These are phyloP conservation scores for Euura saliciscinereae DNA, from an alignment of 1,140 invertebrate species.

Conservation along the genomic window DNA sequence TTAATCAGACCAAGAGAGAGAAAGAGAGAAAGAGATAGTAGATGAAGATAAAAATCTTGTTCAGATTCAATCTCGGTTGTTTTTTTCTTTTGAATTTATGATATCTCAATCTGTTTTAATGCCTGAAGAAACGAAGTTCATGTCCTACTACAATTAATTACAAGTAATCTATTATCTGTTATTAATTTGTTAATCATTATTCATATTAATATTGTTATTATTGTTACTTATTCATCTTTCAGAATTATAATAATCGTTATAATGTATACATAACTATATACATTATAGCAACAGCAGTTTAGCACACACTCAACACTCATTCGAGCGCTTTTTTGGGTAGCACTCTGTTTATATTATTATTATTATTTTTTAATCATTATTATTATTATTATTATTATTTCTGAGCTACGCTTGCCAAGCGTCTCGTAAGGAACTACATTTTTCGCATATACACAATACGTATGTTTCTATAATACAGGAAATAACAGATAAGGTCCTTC, in stretches of 20 bases:
- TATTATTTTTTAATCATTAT: not conserved
- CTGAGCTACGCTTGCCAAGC: constrained; percentile 9
- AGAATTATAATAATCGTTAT: not conserved
- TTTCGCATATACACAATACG: constrained; percentile 7
- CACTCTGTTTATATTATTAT: not conserved
- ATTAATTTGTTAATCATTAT: not conserved
- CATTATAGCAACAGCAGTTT: constrained; percentile 49
- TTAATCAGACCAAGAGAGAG: too few relatives aligned
- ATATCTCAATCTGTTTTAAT: too few relatives aligned
- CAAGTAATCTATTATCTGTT: not conserved
- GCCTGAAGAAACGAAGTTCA: not conserved
- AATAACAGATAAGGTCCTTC: not conserved
- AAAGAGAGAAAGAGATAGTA: too few relatives aligned
- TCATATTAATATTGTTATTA: not conserved
- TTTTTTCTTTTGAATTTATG: not conserved
- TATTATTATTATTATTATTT: not conserved
- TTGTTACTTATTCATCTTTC: not conserved
- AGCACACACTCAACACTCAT: constrained; percentile 11
- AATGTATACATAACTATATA: constrained; percentile 48
- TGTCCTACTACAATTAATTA: not conserved
- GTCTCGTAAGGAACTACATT: constrained; percentile 18
- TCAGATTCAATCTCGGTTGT: not conserved
- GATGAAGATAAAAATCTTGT: too few relatives aligned
- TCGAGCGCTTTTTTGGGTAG: not conserved
- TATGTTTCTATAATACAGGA: constrained; percentile 9